Conservation (phyloP, 2,113 vertebrate genomes). For the Arenaria interpres region DNA sequence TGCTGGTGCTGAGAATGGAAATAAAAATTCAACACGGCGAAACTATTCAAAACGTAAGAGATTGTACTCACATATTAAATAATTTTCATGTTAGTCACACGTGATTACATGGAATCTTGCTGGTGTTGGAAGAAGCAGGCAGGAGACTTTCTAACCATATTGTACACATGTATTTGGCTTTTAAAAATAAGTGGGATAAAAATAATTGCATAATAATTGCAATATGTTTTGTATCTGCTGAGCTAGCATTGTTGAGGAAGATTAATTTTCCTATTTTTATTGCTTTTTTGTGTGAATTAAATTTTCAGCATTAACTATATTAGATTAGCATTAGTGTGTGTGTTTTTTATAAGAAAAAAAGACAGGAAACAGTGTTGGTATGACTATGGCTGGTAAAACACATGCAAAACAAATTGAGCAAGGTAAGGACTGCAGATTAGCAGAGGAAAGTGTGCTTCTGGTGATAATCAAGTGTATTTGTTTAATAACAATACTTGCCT, state of each 20-base stretch:
- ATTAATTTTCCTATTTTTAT: not conserved
- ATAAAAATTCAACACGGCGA: not conserved
- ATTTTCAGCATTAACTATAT: not conserved
- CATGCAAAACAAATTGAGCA: not conserved
- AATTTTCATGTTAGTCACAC: not conserved
- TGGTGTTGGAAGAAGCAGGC: not conserved
- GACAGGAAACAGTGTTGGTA: not conserved
- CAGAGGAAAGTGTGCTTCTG: slow-evolving; percentile 7
- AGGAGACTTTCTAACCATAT: not conserved
- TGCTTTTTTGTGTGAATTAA: not conserved
- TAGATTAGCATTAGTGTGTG: not conserved
- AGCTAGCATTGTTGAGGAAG: not conserved
- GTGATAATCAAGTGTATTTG: slow-evolving; percentile 18
- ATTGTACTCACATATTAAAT: not conserved
- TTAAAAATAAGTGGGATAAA: not conserved
- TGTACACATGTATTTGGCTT: not conserved
- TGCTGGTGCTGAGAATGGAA: not conserved
- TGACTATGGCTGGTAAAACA: not conserved
- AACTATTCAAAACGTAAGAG: not conserved
- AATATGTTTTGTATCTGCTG: not conserved
- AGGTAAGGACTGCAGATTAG: not conserved
- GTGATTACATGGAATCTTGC: not conserved
- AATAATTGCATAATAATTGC: not conserved
- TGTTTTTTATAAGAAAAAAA: not conserved
- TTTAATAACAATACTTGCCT: slow-evolving; percentile 30